Base-by-base conservation (phyloP, 1,140 invertebrate species). In the Drosophila kurseongensis region DNA sequence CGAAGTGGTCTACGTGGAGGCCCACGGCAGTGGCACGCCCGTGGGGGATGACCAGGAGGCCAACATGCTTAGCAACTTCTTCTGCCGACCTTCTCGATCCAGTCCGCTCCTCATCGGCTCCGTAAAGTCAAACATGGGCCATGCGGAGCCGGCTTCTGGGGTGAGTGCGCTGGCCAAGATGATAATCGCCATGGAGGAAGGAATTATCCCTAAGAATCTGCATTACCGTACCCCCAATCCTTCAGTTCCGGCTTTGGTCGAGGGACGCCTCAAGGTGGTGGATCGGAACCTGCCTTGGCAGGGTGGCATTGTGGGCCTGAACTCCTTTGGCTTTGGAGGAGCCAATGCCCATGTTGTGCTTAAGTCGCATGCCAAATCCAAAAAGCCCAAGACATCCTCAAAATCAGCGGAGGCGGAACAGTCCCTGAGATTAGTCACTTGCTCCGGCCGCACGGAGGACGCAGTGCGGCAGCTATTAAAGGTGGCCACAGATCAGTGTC, bases 61-160 rank as follows among this genome's bases (percentile, higher is more conserved):
- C 0, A 98, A 98, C 89, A 96, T 97, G 1, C 97, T 99, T 71
- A 95, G 96, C 0, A 96, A 98, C 59, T 94, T 98, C 27, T 99
- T 99, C 92, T 99, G 98, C 91, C 96, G 96, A 85, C 14, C 66
- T 2, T 95, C 95, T 54, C 94, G 98, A 8, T 93, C 94, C 9
- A 93, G 92, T 4, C 97, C 98, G 5, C 93, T 99, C 14, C 92
- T 98, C 0, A 96, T 99, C 85, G 98, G 98, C 1, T 99, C 98
- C 0, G 96, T 99, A 0, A 99, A 99, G 92, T 98, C 97, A 2
- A 99, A 99, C 92, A 98, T 99, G 97, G 98, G 98, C 0, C 98
- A 99, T 82, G 95, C 98, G 3, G 98, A 99, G 93, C 96, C 98
- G 0, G 97, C 98, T 0, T 99, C 98, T 72, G 97, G 97, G 29